Percentiles rank a stretch among this genome's conserved stretches.
Conservation (phyloP, 2,888 invertebrate species). For the Nymphalis polychloros region DNA sequence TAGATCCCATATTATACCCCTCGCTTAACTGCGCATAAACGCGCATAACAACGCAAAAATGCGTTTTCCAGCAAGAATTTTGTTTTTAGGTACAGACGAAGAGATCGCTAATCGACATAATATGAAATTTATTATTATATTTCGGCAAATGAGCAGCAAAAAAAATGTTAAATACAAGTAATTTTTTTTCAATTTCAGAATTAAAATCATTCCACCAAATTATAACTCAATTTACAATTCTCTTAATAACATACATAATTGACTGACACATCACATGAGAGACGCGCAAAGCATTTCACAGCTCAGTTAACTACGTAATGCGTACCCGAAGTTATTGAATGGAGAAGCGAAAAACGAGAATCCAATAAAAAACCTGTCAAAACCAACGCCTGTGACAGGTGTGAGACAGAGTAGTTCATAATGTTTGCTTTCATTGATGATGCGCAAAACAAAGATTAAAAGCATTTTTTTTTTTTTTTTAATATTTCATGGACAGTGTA, state of each 20-base stretch:
- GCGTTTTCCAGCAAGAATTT: too few relatives aligned
- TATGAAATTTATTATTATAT: too few relatives aligned
- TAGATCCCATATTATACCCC: too few relatives aligned
- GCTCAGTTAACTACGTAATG: slow-evolving; percentile 66
- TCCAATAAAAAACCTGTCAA: slow-evolving; percentile 78
- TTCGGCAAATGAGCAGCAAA: too few relatives aligned
- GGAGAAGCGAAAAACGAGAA: slow-evolving; percentile 68
- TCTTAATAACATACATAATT: slow-evolving; percentile 25
- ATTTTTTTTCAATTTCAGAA: too few relatives aligned
- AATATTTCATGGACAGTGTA: too few relatives aligned
- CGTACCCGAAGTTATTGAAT: slow-evolving; percentile 73
- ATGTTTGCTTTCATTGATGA: slow-evolving; percentile 19
- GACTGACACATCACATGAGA: slow-evolving; percentile 48
- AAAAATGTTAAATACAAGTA: too few relatives aligned
- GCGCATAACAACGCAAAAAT: too few relatives aligned
- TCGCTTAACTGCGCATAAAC: too few relatives aligned
- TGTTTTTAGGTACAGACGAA: too few relatives aligned
- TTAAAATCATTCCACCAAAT: background rate
- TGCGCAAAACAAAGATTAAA: background rate
- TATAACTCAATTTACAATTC: background rate
- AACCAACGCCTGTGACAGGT: slow-evolving; percentile 52
- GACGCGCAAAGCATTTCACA: slow-evolving; percentile 63
- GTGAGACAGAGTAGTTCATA: slow-evolving; percentile 20
- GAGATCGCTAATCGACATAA: too few relatives aligned
- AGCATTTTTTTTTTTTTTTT: background rate